Conservation (phyloP, 2,113 vertebrate genomes). For the Lutjanus erythropterus region DNA sequence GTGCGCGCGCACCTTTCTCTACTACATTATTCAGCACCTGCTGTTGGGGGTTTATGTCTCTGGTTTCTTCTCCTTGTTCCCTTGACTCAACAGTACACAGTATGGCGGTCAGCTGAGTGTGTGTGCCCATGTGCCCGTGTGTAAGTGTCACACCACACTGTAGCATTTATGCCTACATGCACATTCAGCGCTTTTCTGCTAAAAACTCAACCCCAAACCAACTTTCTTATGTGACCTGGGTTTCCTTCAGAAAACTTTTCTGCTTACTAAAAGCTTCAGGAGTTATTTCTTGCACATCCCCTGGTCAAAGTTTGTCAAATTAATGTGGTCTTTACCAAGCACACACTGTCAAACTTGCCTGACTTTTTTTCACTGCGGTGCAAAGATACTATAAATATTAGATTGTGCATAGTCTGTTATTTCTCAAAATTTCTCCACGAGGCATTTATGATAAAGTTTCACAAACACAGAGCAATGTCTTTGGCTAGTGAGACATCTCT, state of each 20-base stretch:
- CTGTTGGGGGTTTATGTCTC: conserved; percentile 62
- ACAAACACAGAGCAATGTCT: neutral
- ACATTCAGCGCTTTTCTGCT: conserved; percentile 64
- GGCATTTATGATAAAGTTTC: neutral
- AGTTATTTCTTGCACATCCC: conserved; percentile 28
- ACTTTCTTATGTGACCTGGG: conserved; percentile 45
- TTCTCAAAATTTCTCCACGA: conserved; percentile 3
- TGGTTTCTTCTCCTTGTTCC: conserved; percentile 48
- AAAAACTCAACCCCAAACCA: conserved; percentile 39
- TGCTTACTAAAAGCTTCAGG: conserved; percentile 55
- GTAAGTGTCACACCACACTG: conserved; percentile 38
- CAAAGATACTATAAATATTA: conserved; percentile 29
- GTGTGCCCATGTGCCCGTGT: conserved; percentile 29
- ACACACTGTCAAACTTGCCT: conserved; percentile 39
- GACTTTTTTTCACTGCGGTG: neutral
- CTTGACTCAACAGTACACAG: conserved; percentile 39
- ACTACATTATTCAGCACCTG: conserved; percentile 74
- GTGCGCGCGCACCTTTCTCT: conserved; percentile 21
- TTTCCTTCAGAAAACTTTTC: conserved; percentile 60
- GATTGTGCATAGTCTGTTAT: conserved; percentile 22
- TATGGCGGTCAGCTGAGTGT: conserved; percentile 56
- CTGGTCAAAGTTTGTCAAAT: conserved; percentile 52
- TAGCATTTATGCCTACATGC: conserved; percentile 25
- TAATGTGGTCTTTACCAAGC: conserved; percentile 39
- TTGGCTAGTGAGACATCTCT: neutral